Evolutionary conservation across 2,113 vertebrate species (phyloP).

Genomic region (Climacteris rufus): DNA sequence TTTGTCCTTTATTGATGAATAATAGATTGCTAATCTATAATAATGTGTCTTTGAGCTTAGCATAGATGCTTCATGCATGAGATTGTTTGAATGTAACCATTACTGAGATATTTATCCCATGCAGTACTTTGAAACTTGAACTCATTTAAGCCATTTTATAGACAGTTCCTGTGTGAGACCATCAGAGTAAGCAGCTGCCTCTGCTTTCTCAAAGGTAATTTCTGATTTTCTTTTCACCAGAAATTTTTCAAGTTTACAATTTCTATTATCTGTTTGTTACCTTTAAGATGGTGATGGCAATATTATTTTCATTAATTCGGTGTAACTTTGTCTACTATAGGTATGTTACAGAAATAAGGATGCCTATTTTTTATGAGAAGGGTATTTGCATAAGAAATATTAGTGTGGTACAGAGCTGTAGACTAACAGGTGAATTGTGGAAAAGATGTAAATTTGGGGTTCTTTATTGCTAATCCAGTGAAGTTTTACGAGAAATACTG

Average conservation of each 20-base stretch:
- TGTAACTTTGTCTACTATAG: background rate
- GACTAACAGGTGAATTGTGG: background rate
- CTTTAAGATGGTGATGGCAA: background rate
- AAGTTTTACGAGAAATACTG: background rate
- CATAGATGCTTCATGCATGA: background rate
- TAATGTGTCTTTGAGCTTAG: background rate
- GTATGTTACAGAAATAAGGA: background rate
- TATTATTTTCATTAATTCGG: background rate
- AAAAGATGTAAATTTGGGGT: background rate
- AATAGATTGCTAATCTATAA: background rate
- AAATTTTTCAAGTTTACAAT: background rate
- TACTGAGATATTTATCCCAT: background rate
- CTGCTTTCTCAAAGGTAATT: background rate
- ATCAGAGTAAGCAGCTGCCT: background rate
- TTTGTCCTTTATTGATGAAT: background rate
- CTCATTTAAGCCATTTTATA: background rate
- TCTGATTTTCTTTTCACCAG: background rate
- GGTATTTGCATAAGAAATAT: background rate
- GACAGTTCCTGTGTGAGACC: background rate
- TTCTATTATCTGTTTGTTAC: accelerated
- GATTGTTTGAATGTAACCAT: background rate
- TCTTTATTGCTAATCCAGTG: background rate
- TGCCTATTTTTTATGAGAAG: background rate
- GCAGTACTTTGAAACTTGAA: background rate
- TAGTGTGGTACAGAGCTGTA: background rate